Evolutionary conservation across 1,140 invertebrate genomes (phyloP).

Genomic region (Ruditapes philippinarum): DNA sequence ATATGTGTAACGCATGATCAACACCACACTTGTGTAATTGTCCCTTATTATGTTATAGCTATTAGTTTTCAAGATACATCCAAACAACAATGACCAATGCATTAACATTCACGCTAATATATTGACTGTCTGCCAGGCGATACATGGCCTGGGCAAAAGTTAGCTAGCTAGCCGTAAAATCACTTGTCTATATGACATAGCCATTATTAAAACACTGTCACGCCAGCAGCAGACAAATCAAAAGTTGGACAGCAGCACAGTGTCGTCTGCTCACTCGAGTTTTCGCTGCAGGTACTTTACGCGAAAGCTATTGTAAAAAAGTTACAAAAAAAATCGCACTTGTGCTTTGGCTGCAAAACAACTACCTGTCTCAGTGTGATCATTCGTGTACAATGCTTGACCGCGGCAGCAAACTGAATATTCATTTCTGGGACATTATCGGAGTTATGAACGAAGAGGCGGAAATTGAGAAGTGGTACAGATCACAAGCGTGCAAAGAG

Average conservation of each 20-base stretch:
- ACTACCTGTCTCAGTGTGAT: neutral
- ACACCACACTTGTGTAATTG: too few relatives aligned
- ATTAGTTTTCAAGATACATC: too few relatives aligned
- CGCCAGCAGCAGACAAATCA: too few relatives aligned
- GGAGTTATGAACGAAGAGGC: neutral
- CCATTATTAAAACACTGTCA: too few relatives aligned
- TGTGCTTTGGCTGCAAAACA: neutral
- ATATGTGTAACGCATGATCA: too few relatives aligned
- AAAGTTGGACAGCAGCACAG: neutral
- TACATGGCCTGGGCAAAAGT: too few relatives aligned
- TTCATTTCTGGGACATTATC: neutral
- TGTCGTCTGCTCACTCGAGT: neutral
- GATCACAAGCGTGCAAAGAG: neutral
- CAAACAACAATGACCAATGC: too few relatives aligned
- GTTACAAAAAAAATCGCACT: neutral
- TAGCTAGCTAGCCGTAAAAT: too few relatives aligned
- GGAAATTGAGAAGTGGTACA: neutral
- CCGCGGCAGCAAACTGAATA: neutral
- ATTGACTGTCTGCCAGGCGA: too few relatives aligned
- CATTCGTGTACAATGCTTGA: neutral
- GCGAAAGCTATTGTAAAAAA: neutral
- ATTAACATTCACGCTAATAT: too few relatives aligned
- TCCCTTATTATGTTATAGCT: too few relatives aligned
- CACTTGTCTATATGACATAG: too few relatives aligned
- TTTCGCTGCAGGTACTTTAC: slow-evolving; percentile 1